These are phyloP conservation scores for Gouania willdenowi DNA, from an alignment of 2,797 vertebrate species.

Conservation along the genomic window DNA sequence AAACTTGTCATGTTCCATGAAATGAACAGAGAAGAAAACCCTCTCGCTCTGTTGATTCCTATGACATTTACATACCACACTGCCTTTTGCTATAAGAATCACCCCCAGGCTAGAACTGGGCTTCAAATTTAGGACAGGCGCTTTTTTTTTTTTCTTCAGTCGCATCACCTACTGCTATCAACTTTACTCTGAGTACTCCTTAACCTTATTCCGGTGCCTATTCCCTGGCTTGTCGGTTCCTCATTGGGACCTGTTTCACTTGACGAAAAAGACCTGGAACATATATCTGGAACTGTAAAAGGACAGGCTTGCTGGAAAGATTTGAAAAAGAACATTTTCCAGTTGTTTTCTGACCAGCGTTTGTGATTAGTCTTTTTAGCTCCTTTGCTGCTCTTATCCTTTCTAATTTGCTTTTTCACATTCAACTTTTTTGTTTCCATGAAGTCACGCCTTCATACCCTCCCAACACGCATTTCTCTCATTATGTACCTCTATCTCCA, in stretches of 20 bases:
- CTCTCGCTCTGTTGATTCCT: slow-evolving; percentile 64
- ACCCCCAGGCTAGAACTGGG: slow-evolving; percentile 64
- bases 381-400: not conserved
- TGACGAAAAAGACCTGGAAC: slow-evolving; percentile 60
- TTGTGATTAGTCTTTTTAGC: no score
- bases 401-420: slow-evolving; percentile 20
- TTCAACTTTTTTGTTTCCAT: slow-evolving; percentile 23
- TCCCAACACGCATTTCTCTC: slow-evolving; percentile 22
- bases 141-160: slow-evolving; percentile 19
- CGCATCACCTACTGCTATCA: not conserved
- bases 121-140: slow-evolving; percentile 64
- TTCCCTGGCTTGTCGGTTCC: slow-evolving; percentile 51
- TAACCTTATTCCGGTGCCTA: no score
- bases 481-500: slow-evolving; percentile 44
- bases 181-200: not conserved
- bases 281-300: slow-evolving; percentile 51
- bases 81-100: slow-evolving; percentile 57
- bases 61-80: slow-evolving; percentile 74
- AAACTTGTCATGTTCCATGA: slow-evolving; percentile 59
- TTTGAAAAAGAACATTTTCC: slow-evolving; percentile 30
- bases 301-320: slow-evolving; percentile 49
- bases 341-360: slow-evolving; percentile 12
- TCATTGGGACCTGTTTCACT: slow-evolving; percentile 59
- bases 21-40: slow-evolving; percentile 57
- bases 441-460: not conserved